A percentile compares a stretch with the other conserved stretches of the same genome.
Conservation (phyloP, 2,888 invertebrate genomes). For the Serripes groenlandicus region DNA sequence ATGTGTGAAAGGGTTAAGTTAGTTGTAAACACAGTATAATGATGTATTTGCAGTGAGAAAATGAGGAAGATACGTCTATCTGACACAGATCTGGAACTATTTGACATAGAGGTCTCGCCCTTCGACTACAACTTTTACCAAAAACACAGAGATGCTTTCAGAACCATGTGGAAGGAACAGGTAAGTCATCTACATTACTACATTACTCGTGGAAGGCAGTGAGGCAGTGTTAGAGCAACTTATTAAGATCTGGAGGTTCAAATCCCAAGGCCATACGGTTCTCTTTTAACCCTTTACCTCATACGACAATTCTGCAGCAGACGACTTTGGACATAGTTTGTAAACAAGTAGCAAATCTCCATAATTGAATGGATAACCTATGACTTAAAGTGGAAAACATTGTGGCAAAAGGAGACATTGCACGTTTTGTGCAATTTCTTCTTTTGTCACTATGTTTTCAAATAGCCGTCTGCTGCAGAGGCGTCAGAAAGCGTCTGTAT, state of each 20-base stretch:
- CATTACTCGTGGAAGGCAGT: no score
- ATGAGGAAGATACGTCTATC: constrained; percentile 79
- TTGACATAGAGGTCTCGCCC: constrained; percentile 76
- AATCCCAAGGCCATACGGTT: not conserved
- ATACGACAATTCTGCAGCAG: not conserved
- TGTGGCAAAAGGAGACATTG: no score
- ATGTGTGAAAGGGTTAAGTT: no score
- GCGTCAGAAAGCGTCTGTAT: no score
- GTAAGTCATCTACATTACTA: no score
- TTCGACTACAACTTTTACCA: constrained; percentile 74
- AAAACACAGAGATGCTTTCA: constrained; percentile 78
- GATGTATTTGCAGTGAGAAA: no score
- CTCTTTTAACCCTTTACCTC: not conserved
- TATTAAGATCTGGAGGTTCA: not conserved
- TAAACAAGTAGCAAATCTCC: not conserved
- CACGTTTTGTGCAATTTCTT: no score
- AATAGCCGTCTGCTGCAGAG: no score
- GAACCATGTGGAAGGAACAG: constrained; percentile 80
- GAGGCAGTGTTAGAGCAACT: not conserved
- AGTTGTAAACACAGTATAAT: no score
- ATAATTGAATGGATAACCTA: no score
- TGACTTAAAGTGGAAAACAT: no score
- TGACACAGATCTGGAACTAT: constrained; percentile 75
- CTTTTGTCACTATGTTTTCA: no score
- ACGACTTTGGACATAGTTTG: not conserved